phyloP scores from a whole-genome alignment of 1,140 invertebrate genomes.

The Lepidotrigona ventralis region DNA sequence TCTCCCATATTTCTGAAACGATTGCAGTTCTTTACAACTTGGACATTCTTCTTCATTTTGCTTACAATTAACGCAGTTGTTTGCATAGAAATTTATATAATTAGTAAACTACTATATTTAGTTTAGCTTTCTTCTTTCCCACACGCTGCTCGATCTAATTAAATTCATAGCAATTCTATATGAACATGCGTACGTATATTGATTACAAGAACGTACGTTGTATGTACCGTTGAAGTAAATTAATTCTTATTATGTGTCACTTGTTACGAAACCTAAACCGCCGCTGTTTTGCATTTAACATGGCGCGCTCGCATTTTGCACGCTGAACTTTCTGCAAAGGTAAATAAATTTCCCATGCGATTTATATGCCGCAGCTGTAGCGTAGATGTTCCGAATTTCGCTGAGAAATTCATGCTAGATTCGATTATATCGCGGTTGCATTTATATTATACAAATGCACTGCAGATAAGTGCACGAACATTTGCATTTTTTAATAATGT shows the following conservation, averaged over 20 bases:
- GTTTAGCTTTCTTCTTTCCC: neutral
- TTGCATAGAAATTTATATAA: neutral
- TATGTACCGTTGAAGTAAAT: constrained; percentile 36
- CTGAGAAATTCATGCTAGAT: constrained; percentile 10
- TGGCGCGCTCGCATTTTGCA: constrained; percentile 3
- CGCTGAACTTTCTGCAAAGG: constrained; percentile 9
- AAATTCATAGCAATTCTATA: neutral
- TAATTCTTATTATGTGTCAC: constrained; percentile 34
- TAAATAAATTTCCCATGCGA: constrained; percentile 25
- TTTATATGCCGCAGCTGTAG: neutral
- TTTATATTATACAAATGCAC: constrained; percentile 36
- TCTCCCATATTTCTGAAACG: neutral
- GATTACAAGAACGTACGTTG: constrained; percentile 19
- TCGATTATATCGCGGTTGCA: constrained; percentile 46
- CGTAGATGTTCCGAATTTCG: neutral
- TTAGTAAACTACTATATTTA: too few species aligned
- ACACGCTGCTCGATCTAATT: neutral
- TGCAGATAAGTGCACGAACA: neutral
- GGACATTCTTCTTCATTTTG: neutral
- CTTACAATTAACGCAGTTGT: too few species aligned
- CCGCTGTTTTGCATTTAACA: constrained; percentile 22
- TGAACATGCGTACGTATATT: constrained; percentile 9
- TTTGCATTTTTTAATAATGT: neutral
- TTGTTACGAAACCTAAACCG: constrained; percentile 10
- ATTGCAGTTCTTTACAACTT: neutral